These are phyloP conservation scores for Panthera leo DNA, from an alignment of 2,113 vertebrate genomes.

Conservation along the genomic window DNA sequence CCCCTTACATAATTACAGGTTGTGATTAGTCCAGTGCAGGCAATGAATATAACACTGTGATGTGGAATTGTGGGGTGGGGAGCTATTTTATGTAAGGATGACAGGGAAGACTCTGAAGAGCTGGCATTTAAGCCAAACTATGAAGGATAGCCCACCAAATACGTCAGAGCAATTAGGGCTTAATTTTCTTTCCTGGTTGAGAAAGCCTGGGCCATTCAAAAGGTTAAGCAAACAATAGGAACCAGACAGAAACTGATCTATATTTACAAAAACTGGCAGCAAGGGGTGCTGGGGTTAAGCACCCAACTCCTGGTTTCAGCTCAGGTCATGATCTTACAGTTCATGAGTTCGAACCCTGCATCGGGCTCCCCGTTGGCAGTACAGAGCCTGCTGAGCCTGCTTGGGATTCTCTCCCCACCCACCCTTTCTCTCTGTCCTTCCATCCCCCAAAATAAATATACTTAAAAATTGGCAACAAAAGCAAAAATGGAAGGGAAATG, in stretches of 20 bases:
- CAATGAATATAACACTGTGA: background rate
- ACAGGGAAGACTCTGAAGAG: background rate
- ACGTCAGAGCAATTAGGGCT: background rate
- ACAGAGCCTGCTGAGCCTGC: no score
- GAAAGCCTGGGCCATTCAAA: background rate
- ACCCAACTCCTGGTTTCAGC: no score
- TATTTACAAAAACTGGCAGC: background rate
- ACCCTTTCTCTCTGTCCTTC: no score
- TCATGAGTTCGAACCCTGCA: no score
- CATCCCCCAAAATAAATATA: no score
- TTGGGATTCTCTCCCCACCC: no score
- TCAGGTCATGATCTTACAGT: no score
- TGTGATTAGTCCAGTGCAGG: background rate
- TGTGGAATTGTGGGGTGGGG: background rate
- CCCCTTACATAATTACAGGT: background rate
- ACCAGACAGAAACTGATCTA: background rate
- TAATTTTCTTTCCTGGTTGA: conserved; percentile 20
- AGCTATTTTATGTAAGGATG: background rate
- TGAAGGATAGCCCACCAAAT: background rate
- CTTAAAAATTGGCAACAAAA: background rate
- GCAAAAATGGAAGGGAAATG: background rate
- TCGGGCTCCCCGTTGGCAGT: no score
- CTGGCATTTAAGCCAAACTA: background rate
- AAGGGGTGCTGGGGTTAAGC: background rate
- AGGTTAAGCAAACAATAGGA: background rate